Evolutionary conservation across 1,140 invertebrate genomes (phyloP).

Genomic region (Bombus superbus): DNA sequence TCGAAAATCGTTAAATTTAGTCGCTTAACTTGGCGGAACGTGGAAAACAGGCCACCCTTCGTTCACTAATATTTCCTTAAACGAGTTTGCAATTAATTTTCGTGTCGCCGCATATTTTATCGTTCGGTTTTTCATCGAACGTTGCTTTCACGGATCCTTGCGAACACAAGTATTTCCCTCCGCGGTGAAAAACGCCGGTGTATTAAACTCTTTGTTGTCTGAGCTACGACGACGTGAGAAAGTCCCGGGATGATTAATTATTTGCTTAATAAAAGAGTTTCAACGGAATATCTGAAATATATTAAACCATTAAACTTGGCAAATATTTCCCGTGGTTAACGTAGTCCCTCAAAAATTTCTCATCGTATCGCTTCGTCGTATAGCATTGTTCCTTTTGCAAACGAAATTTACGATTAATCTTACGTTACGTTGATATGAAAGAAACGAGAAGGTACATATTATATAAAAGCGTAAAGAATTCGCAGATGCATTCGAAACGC

Average conservation of each 20-base stretch:
- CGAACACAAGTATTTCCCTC: constrained; percentile 11
- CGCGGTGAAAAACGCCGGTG: not conserved
- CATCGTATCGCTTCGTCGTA: not conserved
- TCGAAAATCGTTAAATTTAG: constrained; percentile 3
- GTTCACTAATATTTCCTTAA: constrained; percentile 15
- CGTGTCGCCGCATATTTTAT: constrained; percentile 33
- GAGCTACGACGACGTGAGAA: constrained; percentile 5
- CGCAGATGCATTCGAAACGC: too few relatives aligned
- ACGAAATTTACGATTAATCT: too few relatives aligned
- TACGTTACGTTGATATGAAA: too few relatives aligned
- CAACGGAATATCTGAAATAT: not conserved
- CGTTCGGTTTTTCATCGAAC: constrained; percentile 27
- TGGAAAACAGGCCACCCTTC: not conserved
- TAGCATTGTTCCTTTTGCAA: not conserved
- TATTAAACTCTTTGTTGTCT: constrained; percentile 14
- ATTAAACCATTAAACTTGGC: not conserved
- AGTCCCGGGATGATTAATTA: constrained; percentile 25
- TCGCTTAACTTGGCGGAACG: not conserved
- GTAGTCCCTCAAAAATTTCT: not conserved
- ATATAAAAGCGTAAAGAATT: too few relatives aligned
- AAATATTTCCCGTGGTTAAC: constrained; percentile 24
- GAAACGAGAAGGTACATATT: too few relatives aligned
- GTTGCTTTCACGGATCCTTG: not conserved
- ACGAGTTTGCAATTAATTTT: constrained; percentile 28
- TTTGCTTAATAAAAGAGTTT: not conserved